phyloP scores from a whole-genome alignment of 2,113 vertebrate species.

The Carassius carassius region DNA sequence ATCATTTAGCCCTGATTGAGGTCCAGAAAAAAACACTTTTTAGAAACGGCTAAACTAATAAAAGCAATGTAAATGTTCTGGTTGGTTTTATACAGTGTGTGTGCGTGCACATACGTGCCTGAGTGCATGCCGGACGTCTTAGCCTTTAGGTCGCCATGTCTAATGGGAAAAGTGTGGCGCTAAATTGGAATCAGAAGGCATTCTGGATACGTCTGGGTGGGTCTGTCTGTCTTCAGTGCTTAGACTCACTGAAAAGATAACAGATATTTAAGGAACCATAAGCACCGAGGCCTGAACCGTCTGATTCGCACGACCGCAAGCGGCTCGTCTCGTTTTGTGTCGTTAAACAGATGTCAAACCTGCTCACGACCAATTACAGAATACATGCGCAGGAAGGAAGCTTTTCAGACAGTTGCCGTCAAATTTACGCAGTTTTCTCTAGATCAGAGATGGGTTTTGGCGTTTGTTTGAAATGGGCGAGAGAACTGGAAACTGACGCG shows the following conservation, averaged over 20 bases:
- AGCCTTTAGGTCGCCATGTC: constrained; percentile 31
- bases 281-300: constrained; percentile 38
- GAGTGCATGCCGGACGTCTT: neutral
- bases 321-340: constrained; percentile 38
- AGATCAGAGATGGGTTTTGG: neutral
- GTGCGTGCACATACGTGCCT: neutral
- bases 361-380: neutral
- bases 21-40: neutral
- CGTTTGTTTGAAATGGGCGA: constrained; percentile 18
- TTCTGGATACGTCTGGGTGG: neutral
- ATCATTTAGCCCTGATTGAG: neutral
- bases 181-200: constrained; percentile 51
- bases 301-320: constrained; percentile 23
- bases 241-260: constrained; percentile 32
- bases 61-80: neutral
- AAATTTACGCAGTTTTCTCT: neutral
- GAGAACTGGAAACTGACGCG: neutral
- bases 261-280: constrained; percentile 41
- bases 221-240: constrained; percentile 17
- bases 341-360: constrained; percentile 51
- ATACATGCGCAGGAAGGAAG: neutral
- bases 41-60: neutral
- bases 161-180: constrained; percentile 38
- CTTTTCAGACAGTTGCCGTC: neutral
- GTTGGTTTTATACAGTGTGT: neutral